Conservation (phyloP, 2,113 vertebrate species). For the Epinephelus lanceolatus region DNA sequence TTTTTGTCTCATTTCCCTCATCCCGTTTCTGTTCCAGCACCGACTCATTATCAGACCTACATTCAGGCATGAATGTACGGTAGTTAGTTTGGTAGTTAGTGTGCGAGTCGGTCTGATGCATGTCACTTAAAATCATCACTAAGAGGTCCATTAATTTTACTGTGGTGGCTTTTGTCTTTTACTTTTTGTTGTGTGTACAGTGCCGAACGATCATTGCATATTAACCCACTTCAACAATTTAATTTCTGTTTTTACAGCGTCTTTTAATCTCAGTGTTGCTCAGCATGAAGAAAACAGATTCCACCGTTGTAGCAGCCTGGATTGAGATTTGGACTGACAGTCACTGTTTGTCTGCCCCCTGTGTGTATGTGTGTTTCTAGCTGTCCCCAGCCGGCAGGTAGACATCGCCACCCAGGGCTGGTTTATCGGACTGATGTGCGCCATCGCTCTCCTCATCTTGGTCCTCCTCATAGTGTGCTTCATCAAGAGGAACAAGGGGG, state of each 20-base stretch:
- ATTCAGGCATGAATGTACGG: conserved; percentile 21
- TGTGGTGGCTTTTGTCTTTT: conserved; percentile 4
- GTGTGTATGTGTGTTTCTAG: conserved; percentile 74
- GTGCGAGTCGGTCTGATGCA: conserved; percentile 35
- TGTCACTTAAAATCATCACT: conserved; percentile 23
- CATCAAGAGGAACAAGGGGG: conserved; percentile 98
- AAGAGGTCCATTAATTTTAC: not conserved
- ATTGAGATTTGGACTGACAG: not conserved
- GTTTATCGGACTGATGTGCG: conserved; percentile 99
- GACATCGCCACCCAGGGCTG: conserved; percentile 98
- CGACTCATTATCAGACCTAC: conserved; percentile 31
- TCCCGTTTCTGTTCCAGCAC: conserved; percentile 9
- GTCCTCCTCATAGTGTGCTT: conserved; percentile 98
- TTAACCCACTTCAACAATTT: conserved; percentile 51
- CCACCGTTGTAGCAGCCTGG: not conserved
- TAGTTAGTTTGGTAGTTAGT: conserved; percentile 26
- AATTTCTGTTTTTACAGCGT: conserved; percentile 40
- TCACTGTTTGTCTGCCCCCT: conserved; percentile 22
- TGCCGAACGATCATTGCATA: not conserved
- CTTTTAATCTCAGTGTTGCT: conserved; percentile 34
- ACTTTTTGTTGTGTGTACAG: not conserved
- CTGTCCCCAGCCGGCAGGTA: conserved; percentile 92
- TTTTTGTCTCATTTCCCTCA: conserved; percentile 7
- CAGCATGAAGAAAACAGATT: conserved; percentile 31
- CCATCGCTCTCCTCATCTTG: conserved; percentile 96